Evolutionary conservation across 1,140 invertebrate species (phyloP).

Genomic region (Drosophila triauraria): DNA sequence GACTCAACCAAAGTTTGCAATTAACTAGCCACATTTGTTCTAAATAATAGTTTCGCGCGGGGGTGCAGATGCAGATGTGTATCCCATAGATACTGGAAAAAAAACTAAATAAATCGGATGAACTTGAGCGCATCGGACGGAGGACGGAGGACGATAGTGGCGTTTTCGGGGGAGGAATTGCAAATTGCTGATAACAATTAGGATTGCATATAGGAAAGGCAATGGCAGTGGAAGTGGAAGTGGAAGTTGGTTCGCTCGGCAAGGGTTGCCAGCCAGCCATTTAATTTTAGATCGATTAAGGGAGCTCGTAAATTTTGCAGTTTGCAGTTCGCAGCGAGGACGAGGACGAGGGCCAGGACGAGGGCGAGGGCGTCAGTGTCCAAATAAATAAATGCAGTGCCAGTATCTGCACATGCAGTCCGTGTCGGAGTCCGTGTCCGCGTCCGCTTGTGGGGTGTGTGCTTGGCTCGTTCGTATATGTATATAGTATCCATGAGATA

Average conservation of each 20-base stretch:
- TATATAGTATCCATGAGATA: conserved; percentile 21
- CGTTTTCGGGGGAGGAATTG: conserved; percentile 16
- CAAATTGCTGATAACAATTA: conserved; percentile 48
- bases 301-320: conserved; percentile 57
- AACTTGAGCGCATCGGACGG: conserved; percentile 12
- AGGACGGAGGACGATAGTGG: conserved; percentile 11
- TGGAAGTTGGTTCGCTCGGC: conserved; percentile 11
- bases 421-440: conserved; percentile 2
- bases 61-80: no score
- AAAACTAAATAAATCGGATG: conserved; percentile 6
- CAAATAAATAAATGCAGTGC: conserved; percentile 75
- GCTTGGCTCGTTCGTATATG: conserved; percentile 9
- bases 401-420: conserved; percentile 39
- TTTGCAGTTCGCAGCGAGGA: conserved; percentile 2
- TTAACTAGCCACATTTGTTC: not conserved
- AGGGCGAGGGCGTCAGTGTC: conserved; percentile 65
- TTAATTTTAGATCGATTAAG: conserved; percentile 59
- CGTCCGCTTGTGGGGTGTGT: conserved; percentile 14
- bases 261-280: conserved; percentile 49
- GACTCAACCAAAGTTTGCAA: no score
- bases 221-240: conserved; percentile 3
- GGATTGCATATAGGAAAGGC: conserved; percentile 37
- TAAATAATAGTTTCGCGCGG: not conserved
- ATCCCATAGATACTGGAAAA: not conserved
- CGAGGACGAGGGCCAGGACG: conserved; percentile 1